phyloP scores from a whole-genome alignment of 2,797 vertebrate species.

The Spinus pinus region DNA sequence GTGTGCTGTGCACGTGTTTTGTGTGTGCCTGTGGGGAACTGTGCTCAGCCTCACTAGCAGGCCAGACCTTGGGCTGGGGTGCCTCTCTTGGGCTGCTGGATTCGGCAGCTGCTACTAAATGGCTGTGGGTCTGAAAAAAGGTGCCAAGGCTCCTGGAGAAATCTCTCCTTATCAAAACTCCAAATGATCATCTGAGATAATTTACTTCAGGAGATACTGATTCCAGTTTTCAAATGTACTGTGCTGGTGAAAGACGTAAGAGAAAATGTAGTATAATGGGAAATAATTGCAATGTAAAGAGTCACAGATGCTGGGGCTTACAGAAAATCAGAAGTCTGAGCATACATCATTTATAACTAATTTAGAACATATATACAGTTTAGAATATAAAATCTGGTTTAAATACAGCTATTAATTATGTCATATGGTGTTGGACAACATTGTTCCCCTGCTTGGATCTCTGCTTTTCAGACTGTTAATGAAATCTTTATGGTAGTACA shows the following conservation, averaged over 20 bases:
- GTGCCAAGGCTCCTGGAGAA: neutral
- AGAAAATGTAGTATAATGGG: neutral
- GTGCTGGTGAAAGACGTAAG: neutral
- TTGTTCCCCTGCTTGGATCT: neutral
- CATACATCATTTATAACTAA: neutral
- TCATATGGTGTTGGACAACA: neutral
- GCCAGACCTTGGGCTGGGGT: accelerated
- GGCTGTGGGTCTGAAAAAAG: neutral
- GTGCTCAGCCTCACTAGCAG: accelerated
- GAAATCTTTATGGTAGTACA: neutral
- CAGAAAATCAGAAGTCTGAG: neutral
- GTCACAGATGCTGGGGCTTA: neutral
- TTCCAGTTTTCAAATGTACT: neutral
- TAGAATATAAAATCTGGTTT: neutral
- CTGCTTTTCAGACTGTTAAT: neutral
- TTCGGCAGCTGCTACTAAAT: accelerated
- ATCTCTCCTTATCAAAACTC: neutral
- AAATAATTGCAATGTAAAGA: neutral
- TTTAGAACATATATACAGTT: neutral
- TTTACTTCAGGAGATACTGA: neutral
- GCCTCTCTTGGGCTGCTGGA: neutral
- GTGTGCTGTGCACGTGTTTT: neutral
- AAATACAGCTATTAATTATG: neutral
- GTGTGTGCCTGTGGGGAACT: accelerated
- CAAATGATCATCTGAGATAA: neutral